phyloP scores from a whole-genome alignment of 1,140 invertebrate genomes.

The Radopholus similis region DNA sequence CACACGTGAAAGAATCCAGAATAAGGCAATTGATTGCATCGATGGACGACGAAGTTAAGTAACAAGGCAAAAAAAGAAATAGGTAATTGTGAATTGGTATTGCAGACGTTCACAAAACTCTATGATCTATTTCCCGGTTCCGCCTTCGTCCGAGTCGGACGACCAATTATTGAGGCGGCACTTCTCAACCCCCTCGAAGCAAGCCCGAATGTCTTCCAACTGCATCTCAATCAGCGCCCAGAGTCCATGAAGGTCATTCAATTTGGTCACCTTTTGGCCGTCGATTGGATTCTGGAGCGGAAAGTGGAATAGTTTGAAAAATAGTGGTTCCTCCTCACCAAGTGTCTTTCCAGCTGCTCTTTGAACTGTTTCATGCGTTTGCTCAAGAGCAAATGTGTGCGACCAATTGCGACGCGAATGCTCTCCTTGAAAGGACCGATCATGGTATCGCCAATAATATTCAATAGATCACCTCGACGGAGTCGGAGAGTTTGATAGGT shows the following conservation, averaged over 20 bases:
- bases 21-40: no score
- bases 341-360: constrained; percentile 19
- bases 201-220: constrained; percentile 23
- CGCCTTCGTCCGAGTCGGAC: background rate
- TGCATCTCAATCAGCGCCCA: constrained; percentile 29
- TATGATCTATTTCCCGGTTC: no score
- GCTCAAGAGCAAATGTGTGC: constrained; percentile 27
- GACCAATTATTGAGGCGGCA: constrained; percentile 17
- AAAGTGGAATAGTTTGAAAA: background rate
- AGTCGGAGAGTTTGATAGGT: background rate
- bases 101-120: no score
- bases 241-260: constrained; percentile 28
- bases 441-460: background rate
- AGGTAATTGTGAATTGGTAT: no score
- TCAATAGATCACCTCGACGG: background rate
- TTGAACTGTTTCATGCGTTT: constrained; percentile 21
- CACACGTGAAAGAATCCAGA: no score
- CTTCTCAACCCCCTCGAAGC: constrained; percentile 24
- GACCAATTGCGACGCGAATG: constrained; percentile 23
- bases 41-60: no score
- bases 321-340: background rate
- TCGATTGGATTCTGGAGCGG: constrained; percentile 18
- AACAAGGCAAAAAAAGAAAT: no score
- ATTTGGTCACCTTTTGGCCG: constrained; percentile 17
- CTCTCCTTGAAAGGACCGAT: constrained; percentile 12